Evolutionary conservation across 2,113 vertebrate genomes (phyloP).

Genomic region (Cynocephalus volans): DNA sequence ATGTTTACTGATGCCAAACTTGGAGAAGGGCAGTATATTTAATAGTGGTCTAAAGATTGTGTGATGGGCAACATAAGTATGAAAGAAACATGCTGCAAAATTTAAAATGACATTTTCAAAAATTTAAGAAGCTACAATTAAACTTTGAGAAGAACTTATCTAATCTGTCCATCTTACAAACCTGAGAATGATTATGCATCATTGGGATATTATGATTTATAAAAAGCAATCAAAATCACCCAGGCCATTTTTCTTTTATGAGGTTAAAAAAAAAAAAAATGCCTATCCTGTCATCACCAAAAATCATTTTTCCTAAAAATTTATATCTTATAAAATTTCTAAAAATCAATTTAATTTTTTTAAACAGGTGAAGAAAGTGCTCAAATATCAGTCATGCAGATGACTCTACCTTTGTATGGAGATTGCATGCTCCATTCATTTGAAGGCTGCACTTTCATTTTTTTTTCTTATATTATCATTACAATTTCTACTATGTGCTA

Average conservation of each 20-base stretch:
- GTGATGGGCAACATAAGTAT: conserved; percentile 25
- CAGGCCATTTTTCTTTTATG: conserved; percentile 7
- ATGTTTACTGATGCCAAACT: not conserved
- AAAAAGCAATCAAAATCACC: conserved; percentile 50
- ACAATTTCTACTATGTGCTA: conserved; percentile 13
- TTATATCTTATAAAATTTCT: conserved; percentile 25
- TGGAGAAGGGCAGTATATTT: conserved; percentile 46
- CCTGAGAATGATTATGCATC: not conserved
- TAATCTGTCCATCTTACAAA: conserved; percentile 15
- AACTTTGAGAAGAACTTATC: conserved; percentile 44
- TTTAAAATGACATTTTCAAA: conserved; percentile 55
- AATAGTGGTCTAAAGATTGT: not conserved
- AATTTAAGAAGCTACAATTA: conserved; percentile 46
- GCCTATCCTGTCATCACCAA: not conserved
- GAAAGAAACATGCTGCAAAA: conserved; percentile 50
- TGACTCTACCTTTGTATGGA: not conserved
- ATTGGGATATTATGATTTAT: conserved; percentile 27
- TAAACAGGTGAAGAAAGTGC: conserved; percentile 41
- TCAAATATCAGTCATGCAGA: conserved; percentile 52
- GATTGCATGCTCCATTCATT: not conserved
- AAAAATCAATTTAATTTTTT: conserved; percentile 42
- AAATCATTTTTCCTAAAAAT: conserved; percentile 20
- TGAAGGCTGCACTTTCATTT: conserved; percentile 26
- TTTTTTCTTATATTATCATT: conserved; percentile 34
- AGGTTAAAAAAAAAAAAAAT: conserved; percentile 34